Percentiles rank a stretch among this genome's conserved stretches.
Conservation (phyloP, 2,888 invertebrate species). For the Rhodophaea formosa region DNA sequence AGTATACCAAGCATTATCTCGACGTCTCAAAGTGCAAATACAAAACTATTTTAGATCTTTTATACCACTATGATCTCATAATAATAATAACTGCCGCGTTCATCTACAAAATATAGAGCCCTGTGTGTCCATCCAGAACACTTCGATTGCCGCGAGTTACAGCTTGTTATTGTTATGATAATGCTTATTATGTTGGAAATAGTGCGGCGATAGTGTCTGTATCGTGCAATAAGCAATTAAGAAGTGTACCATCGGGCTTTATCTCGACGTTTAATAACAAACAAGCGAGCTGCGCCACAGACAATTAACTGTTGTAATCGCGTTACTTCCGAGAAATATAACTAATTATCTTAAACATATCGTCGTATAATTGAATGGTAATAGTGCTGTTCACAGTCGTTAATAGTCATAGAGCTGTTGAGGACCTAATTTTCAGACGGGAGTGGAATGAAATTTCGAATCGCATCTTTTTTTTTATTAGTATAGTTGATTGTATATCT, state of each 20-base stretch:
- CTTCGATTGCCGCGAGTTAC: conserved; percentile 59
- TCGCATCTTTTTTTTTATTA: no score
- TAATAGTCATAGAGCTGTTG: no score
- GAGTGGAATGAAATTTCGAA: no score
- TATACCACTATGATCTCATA: no score
- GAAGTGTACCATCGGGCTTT: conserved; percentile 62
- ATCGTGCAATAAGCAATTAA: conserved; percentile 76
- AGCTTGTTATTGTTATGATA: conserved; percentile 78
- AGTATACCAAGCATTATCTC: conserved; percentile 62
- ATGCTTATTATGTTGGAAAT: conserved; percentile 78
- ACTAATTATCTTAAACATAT: conserved; percentile 8
- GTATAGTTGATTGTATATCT: no score
- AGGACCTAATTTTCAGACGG: no score
- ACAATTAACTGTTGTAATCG: conserved; percentile 46
- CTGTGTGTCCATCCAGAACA: conserved; percentile 43
- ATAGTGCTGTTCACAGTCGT: background rate
- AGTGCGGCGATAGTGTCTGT: conserved; percentile 69
- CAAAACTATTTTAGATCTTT: no score
- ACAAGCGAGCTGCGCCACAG: conserved; percentile 45
- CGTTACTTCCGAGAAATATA: conserved; percentile 53
- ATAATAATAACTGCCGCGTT: background rate
- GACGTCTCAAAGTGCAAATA: no score
- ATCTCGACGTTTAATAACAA: conserved; percentile 56
- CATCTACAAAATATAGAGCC: background rate
- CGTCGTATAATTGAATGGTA: background rate